These are phyloP conservation scores for Cataglyphis livida DNA, from an alignment of 2,888 invertebrate species.

Conservation along the genomic window DNA sequence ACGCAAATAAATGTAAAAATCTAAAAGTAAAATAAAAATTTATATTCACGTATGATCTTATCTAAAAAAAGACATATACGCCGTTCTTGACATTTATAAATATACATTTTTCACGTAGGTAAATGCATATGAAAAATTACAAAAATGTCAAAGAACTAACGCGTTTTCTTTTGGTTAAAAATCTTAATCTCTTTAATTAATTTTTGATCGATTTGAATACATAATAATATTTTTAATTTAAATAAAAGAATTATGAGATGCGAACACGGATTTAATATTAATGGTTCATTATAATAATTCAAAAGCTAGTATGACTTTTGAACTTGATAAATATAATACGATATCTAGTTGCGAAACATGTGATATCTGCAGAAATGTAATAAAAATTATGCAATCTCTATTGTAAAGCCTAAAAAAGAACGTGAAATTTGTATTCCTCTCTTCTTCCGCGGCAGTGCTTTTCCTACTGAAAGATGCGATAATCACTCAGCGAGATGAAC, in stretches of 20 bases:
- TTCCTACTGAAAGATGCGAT: conserved; percentile 52
- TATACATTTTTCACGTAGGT: conserved; percentile 17
- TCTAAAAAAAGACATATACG: conserved; percentile 1
- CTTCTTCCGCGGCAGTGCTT: conserved; percentile 45
- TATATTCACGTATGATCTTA: conserved; percentile 15
- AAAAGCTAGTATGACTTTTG: conserved; percentile 1
- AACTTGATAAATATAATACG: background rate
- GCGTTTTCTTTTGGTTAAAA: background rate
- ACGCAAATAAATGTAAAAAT: background rate
- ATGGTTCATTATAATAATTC: conserved; percentile 6
- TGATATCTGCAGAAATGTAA: conserved; percentile 15
- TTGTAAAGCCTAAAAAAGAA: conserved; percentile 37
- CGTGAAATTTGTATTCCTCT: conserved; percentile 41
- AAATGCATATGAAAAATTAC: background rate
- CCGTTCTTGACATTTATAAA: conserved; percentile 24
- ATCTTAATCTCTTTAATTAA: background rate
- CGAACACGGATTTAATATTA: background rate
- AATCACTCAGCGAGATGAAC: conserved; percentile 58
- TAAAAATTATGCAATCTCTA: conserved; percentile 59
- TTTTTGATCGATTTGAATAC: background rate
- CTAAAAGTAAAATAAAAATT: conserved; percentile 33
- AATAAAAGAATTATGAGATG: background rate
- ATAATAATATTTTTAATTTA: background rate
- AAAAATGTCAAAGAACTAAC: background rate
- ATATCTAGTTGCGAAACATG: background rate